Evolutionary conservation across 2,888 invertebrate genomes (phyloP).

Genomic region (Pasiphila rectangulata): DNA sequence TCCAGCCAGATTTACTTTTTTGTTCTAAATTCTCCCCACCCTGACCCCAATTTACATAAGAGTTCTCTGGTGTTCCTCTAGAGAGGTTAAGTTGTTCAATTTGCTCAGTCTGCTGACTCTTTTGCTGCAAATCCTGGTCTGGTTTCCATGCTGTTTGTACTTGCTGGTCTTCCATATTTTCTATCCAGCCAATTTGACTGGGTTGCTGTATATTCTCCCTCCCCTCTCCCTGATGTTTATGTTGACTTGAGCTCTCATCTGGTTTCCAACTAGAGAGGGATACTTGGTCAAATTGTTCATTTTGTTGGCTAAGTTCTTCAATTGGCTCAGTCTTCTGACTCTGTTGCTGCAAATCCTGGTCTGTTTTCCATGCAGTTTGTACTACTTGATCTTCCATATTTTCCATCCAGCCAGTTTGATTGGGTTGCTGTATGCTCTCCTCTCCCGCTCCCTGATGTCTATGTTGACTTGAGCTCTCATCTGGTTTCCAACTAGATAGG

Average conservation of each 20-base stretch:
- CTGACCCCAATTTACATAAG: constrained; percentile 19
- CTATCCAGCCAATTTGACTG: constrained; percentile 17
- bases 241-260: constrained; percentile 24
- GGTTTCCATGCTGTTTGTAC: constrained; percentile 15
- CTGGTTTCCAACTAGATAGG: too few species aligned
- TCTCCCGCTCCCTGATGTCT: constrained; percentile 17
- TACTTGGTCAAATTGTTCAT: constrained; percentile 24
- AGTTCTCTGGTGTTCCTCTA: too few species aligned
- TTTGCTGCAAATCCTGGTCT: too few species aligned
- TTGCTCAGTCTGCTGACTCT: too few species aligned
- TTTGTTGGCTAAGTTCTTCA: constrained; percentile 23
- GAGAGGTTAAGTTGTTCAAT: constrained; percentile 24
- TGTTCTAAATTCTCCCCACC: constrained; percentile 20
- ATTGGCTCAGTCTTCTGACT: too few species aligned
- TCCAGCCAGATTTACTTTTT: constrained; percentile 20
- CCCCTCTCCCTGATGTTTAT: constrained; percentile 18
- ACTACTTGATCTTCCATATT: constrained; percentile 11
- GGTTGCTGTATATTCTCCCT: constrained; percentile 22
- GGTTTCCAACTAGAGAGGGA: too few species aligned
- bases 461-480: constrained; percentile 23
- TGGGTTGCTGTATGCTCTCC: constrained; percentile 21
- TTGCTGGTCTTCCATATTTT: constrained; percentile 10
- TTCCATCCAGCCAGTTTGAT: constrained; percentile 16
- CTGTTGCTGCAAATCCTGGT: too few species aligned
- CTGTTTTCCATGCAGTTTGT: constrained; percentile 14